Percentiles rank a stretch among this genome's conserved stretches.
These are phyloP conservation scores for Conomelus anceps DNA, from an alignment of 2,888 invertebrate genomes.

Conservation along the genomic window DNA sequence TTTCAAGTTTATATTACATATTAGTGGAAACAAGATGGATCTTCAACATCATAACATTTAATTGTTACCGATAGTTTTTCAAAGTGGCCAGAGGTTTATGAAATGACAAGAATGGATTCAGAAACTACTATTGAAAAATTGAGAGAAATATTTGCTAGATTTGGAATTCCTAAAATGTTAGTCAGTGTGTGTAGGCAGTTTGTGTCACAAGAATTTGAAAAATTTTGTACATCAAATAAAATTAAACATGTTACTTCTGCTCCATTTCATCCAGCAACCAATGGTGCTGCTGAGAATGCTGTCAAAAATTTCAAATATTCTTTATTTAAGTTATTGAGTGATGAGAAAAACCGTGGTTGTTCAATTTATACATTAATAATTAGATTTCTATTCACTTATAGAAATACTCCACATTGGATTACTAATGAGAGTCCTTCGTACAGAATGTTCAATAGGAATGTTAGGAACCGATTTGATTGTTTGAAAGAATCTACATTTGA, in stretches of 20 bases:
- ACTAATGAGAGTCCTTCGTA: neutral
- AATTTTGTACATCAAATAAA: neutral
- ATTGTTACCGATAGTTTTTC: conserved; percentile 1
- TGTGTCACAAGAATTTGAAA: neutral
- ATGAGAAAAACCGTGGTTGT: neutral
- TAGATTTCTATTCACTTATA: neutral
- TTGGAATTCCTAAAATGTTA: too few relatives aligned
- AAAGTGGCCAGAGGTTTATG: conserved; percentile 13
- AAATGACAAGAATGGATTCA: neutral
- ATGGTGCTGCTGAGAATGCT: conserved; percentile 2
- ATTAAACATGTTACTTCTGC: neutral
- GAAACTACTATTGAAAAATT: conserved; percentile 8
- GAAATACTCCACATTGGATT: neutral
- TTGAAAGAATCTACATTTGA: neutral
- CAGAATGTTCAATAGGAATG: neutral
- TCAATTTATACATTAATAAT: neutral
- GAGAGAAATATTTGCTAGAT: too few relatives aligned
- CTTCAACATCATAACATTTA: too few relatives aligned
- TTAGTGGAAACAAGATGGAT: too few relatives aligned
- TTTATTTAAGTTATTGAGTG: neutral
- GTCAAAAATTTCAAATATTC: neutral
- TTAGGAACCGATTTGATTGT: neutral
- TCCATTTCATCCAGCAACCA: neutral
- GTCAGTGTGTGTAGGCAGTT: too few relatives aligned
- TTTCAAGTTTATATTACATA: too few relatives aligned